Evolutionary conservation across 1,140 invertebrate genomes (phyloP), one percentile per base, ranked within the genome.

Genomic region (Trachymyrmex septentrionalis): DNA sequence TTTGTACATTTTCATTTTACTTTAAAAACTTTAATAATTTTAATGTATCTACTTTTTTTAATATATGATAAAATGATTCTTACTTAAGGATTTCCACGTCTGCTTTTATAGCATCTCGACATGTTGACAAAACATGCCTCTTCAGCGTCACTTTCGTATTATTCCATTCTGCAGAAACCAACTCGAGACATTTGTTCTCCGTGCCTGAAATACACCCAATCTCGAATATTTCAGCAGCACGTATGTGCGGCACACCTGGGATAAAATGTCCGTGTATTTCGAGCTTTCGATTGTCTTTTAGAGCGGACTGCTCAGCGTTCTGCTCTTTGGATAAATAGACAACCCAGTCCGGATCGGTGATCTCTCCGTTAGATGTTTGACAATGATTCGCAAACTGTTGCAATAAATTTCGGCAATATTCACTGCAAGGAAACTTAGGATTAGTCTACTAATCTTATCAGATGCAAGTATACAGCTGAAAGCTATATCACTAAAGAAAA

Each of bases 91-190:
- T 77, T 86, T 92, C 88, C 9, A 94, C 69, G 48, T 94, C 93
- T 2, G 90, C 90, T 82, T 87, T 93, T 30, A 94, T 76, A 6
- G 92, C 91, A 9, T 89, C 87, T 19, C 85, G 86, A 34, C 92
- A 94, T 12, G 92, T 86, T 1, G 90, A 76, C 73, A 93, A 91
- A 0, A 90, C 86, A 50, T 93, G 90, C 71, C 91, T 91, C 53
- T 93, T 93, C 2, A 94, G 34, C 0, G 92, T 87, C 10, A 94
- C 89, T 72, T 88, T 90, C 0, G 93, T 94, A 48, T 91, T 94
- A 61, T 94, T 90, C 93, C 93, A 94, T 64, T 94, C 93, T 6
- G 93, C 93, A 55, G 87, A 93, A 16, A 93, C 88, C 3, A 93
- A 19, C 10, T 93, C 92, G 4, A 94, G 72, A 63, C 91, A 92